Conservation (phyloP, 2,888 invertebrate genomes). For the Rosalia funebris region DNA sequence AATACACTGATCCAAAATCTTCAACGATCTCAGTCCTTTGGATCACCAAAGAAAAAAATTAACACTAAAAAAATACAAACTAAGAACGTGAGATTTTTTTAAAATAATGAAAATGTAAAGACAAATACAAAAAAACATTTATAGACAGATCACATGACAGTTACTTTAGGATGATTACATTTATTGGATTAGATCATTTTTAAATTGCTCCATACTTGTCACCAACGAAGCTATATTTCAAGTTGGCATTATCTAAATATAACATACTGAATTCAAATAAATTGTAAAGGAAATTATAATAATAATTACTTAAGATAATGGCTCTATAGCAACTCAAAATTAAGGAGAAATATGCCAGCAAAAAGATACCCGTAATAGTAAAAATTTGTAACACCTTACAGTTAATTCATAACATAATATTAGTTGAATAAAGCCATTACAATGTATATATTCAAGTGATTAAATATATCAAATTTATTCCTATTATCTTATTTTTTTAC, state of each 20-base stretch:
- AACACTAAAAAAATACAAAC: conserved; percentile 28
- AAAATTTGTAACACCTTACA: conserved; percentile 7
- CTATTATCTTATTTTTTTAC: conserved; percentile 10
- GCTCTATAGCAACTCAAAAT: conserved; percentile 25
- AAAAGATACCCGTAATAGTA: conserved; percentile 36
- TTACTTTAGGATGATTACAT: conserved; percentile 15
- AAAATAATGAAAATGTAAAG: conserved; percentile 27
- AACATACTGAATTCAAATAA: conserved; percentile 22
- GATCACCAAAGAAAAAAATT: conserved; percentile 29
- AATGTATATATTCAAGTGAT: no score
- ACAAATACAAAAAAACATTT: conserved; percentile 28
- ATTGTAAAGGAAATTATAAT: neutral
- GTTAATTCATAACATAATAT: no score
- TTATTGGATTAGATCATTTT: neutral
- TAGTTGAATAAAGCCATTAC: no score
- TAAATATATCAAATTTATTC: no score
- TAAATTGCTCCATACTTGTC: neutral
- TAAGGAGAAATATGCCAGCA: conserved; percentile 20
- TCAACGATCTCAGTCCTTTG: conserved; percentile 36
- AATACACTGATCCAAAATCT: conserved; percentile 32
- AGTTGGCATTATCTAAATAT: conserved; percentile 55
- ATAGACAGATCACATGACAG: conserved; percentile 25
- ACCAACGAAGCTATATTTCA: conserved; percentile 35
- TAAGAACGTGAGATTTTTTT: conserved; percentile 15
- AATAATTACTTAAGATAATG: conserved; percentile 14